These are phyloP conservation scores for Arctocebus calabarensis DNA, from an alignment of 2,797 vertebrate species.

Conservation along the genomic window DNA sequence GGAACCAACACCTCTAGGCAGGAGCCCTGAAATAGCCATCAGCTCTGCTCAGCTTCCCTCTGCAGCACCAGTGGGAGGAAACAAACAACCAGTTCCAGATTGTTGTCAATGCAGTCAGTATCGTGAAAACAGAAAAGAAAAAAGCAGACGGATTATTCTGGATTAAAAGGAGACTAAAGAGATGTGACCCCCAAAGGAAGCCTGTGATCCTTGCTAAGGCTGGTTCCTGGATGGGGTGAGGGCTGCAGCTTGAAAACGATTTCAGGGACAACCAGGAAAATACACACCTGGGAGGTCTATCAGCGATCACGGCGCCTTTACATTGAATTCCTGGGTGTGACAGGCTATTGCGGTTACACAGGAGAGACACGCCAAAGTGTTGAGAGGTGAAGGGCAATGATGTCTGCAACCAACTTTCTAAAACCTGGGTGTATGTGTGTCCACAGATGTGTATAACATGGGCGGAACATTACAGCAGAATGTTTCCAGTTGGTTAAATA, in stretches of 20 bases:
- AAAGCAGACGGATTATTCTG: background rate
- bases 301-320: fast-evolving
- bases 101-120: background rate
- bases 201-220: fast-evolving
- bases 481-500: background rate
- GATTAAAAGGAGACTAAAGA: background rate
- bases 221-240: fast-evolving
- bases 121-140: background rate
- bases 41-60: background rate
- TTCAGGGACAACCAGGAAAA: background rate
- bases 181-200: background rate
- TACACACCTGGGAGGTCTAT: fast-evolving
- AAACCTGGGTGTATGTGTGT: background rate
- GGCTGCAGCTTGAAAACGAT: background rate
- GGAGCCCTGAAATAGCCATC: background rate
- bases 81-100: background rate
- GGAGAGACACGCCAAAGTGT: fast-evolving
- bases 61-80: background rate
- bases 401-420: background rate
- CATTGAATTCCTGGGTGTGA: fast-evolving
- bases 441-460: fast-evolving
- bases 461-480: fast-evolving
- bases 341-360: fast-evolving
- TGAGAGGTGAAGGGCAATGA: background rate
- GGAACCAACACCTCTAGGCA: background rate